Evolutionary conservation across 2,888 invertebrate species (phyloP).

Genomic region (Acronicta alni): DNA sequence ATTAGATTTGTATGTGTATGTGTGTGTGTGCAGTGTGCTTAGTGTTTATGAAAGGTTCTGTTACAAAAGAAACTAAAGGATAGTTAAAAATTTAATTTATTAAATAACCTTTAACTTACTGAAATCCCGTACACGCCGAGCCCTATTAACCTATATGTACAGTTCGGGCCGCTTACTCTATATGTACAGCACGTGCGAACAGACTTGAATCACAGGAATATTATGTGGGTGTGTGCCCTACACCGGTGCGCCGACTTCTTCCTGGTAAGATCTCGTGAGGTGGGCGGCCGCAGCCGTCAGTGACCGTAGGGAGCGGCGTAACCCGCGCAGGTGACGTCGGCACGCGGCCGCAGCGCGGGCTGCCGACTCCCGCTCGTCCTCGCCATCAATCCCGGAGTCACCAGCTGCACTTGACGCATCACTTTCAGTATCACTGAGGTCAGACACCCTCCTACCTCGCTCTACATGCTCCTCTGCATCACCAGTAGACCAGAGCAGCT

Average conservation of each 20-base stretch:
- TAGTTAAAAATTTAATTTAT: slow-evolving; percentile 85
- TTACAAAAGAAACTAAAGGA: slow-evolving; percentile 54
- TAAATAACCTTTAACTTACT: slow-evolving; percentile 88
- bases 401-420: slow-evolving; percentile 90
- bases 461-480: slow-evolving; percentile 78
- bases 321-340: slow-evolving; percentile 94
- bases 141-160: slow-evolving; percentile 82
- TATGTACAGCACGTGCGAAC: slow-evolving; percentile 85
- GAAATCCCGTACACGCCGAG: slow-evolving; percentile 87
- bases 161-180: slow-evolving; percentile 80
- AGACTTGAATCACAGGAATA: slow-evolving; percentile 85
- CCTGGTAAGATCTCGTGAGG: slow-evolving; percentile 96
- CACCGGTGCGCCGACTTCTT: slow-evolving; percentile 93
- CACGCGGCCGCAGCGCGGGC: slow-evolving; percentile 93
- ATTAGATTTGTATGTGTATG: too few relatives aligned
- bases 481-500: slow-evolving; percentile 92
- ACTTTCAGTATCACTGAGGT: slow-evolving; percentile 92
- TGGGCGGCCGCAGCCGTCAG: slow-evolving; percentile 96
- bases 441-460: slow-evolving; percentile 92
- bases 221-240: slow-evolving; percentile 68
- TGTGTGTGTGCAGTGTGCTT: background rate
- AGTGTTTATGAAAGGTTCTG: slow-evolving; percentile 30
- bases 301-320: slow-evolving; percentile 94
- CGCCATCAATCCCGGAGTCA: slow-evolving; percentile 94
- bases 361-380: slow-evolving; percentile 85